phyloP scores from a whole-genome alignment of 2,888 invertebrate species.

The Anthophora plumipes region DNA sequence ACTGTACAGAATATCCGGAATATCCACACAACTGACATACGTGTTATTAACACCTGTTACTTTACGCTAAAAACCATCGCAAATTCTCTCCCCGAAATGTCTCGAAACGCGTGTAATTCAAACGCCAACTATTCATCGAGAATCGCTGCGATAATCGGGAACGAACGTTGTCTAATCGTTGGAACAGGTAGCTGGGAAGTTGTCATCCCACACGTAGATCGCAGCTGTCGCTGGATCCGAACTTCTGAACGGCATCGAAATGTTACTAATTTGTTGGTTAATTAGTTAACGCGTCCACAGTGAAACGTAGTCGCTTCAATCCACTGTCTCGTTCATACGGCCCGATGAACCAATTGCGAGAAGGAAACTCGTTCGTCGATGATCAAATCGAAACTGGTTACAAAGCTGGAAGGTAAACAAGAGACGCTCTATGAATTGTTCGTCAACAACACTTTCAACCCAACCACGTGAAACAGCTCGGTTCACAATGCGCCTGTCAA shows the following conservation, averaged over 20 bases:
- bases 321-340: constrained; percentile 45
- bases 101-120: not conserved
- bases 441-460: constrained; percentile 22
- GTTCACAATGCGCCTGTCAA: constrained; percentile 22
- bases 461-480: constrained; percentile 3
- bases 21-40: not conserved
- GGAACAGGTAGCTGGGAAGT: constrained; percentile 11
- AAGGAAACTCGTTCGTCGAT: constrained; percentile 31
- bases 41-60: not conserved
- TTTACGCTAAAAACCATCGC: not conserved
- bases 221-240: constrained; percentile 7
- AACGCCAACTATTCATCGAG: not conserved
- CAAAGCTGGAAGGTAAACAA: constrained; percentile 42
- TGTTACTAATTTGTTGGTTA: constrained; percentile 73
- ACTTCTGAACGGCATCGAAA: constrained; percentile 57
- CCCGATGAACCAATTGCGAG: constrained; percentile 45
- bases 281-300: constrained; percentile 65
- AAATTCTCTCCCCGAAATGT: not conserved
- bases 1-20: too few species aligned
- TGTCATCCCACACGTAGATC: constrained; percentile 20
- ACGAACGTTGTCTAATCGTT: constrained; percentile 14
- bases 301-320: constrained; percentile 46
- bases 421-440: constrained; percentile 30
- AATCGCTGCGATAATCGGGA: constrained; percentile 1
- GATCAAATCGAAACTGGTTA: constrained; percentile 39